Evolutionary conservation across 2,113 vertebrate genomes (phyloP).

Genomic region (Genyomyrus donnyi): DNA sequence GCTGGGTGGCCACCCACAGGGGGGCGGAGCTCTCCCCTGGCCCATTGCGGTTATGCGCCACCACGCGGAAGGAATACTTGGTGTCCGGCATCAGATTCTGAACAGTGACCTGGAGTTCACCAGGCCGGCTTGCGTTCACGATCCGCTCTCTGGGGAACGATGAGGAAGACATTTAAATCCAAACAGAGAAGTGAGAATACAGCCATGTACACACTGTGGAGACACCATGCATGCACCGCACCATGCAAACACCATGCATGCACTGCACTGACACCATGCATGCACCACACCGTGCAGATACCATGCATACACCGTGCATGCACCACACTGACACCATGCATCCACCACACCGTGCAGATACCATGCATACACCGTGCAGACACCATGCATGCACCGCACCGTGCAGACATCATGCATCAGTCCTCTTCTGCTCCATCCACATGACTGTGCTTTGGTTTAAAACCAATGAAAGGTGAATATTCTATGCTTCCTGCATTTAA

Average conservation of each 20-base stretch:
- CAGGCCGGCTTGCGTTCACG: conserved; percentile 82
- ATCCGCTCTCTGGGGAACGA: conserved; percentile 73
- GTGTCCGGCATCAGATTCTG: conserved; percentile 92
- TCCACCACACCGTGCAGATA: no score
- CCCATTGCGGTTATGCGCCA: conserved; percentile 83
- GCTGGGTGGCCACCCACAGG: conserved; percentile 86
- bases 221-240: neutral
- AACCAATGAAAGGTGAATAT: neutral
- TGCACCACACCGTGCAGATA: no score
- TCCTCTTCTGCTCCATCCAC: neutral
- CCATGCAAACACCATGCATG: no score
- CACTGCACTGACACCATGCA: no score
- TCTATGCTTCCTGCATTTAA: neutral
- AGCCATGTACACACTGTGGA: neutral
- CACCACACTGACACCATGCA: no score
- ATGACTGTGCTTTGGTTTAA: neutral
- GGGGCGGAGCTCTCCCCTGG: conserved; percentile 78
- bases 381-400: no score
- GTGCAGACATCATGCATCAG: neutral
- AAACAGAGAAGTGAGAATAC: neutral
- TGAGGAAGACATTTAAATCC: conserved; percentile 21
- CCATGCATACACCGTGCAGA: no score
- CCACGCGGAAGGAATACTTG: conserved; percentile 83
- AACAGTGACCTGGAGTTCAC: conserved; percentile 90
- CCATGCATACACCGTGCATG: no score